Evolutionary conservation across 2,888 invertebrate genomes (phyloP), one percentile per base, ranked within the genome.

Genomic region (Anticlea derivata): DNA sequence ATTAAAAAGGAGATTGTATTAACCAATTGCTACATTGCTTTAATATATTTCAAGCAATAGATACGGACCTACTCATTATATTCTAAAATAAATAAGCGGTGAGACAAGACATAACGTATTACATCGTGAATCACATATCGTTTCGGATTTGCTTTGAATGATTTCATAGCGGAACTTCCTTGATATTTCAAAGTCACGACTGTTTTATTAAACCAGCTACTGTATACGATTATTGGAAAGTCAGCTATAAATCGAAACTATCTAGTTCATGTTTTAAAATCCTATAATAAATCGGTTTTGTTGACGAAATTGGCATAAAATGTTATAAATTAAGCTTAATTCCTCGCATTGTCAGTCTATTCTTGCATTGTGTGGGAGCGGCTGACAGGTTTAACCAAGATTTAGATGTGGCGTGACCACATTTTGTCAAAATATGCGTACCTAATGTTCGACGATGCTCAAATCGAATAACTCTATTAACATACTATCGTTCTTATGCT

Each of bases 351-450:
- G 65, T 58, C 63, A 58, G 63, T 66, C 64, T 61, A 60, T 59
- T 64, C 64, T 64, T 66, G 56, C 62, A 55, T 31, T 55, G 66
- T 65, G 75, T 73, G 68, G 70, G 70, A 66, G 60, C 43, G 65
- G 51, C 48, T 46, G 67, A 73, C 68, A 70, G 64, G 62, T 65
- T 66, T 65, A 66, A 58, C 62, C 60, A 68, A 73, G 76, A 80
- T 80, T 78, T 75, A 76, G 72, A 71, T 70, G 68, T 72, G 63
- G 66, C 68, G 61, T 65, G 66, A 68, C 71, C 68, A 58, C 45
- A 60, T 63, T 70, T 76, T 70, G 76, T 78, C 78, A 74, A 75
- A 77, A 76, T 74, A 79, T 61, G 37, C 56, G 50, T 58, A 47
- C 20, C 17, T 26, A 55, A 51, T 44, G 55, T 63, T 66, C 61